Percentiles rank a stretch among this genome's conserved stretches.
Conservation (phyloP, 2,113 vertebrate species). For the Electrona antarctica region DNA sequence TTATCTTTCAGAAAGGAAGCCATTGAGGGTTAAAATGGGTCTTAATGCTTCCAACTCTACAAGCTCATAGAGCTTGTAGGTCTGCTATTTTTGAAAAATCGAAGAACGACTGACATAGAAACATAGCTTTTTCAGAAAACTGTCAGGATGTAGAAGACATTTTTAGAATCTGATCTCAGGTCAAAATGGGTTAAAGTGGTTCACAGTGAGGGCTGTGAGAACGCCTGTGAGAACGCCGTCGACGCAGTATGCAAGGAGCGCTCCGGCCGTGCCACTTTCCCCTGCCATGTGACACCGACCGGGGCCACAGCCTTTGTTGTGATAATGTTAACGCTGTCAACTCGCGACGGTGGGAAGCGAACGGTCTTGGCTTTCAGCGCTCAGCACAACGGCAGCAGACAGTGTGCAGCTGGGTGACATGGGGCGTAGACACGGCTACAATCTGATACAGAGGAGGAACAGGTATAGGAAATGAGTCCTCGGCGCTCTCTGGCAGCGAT, state of each 20-base stretch:
- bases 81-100: no score
- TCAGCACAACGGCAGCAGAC: not conserved
- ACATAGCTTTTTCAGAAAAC: no score
- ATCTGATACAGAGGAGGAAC: conserved; percentile 22
- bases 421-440: conserved; percentile 18
- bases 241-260: conserved; percentile 1
- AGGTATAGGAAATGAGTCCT: conserved; percentile 31
- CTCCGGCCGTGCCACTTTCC: conserved; percentile 24
- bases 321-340: conserved; percentile 6
- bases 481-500: conserved; percentile 32
- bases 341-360: conserved; percentile 8
- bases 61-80: no score
- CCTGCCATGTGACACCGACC: conserved; percentile 44
- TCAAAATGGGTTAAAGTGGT: no score
- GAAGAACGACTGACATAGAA: no score
- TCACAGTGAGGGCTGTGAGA: no score
- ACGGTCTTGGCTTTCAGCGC: not conserved
- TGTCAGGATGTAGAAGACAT: no score
- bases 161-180: no score
- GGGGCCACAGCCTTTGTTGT: conserved; percentile 36
- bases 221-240: not conserved
- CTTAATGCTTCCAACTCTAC: no score
- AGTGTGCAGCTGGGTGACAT: conserved; percentile 4
- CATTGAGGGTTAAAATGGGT: no score
- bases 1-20: no score